Percentiles rank a stretch among this genome's conserved stretches.
Conservation (phyloP, 2,888 invertebrate genomes). For the Eupithecia tripunctaria region DNA sequence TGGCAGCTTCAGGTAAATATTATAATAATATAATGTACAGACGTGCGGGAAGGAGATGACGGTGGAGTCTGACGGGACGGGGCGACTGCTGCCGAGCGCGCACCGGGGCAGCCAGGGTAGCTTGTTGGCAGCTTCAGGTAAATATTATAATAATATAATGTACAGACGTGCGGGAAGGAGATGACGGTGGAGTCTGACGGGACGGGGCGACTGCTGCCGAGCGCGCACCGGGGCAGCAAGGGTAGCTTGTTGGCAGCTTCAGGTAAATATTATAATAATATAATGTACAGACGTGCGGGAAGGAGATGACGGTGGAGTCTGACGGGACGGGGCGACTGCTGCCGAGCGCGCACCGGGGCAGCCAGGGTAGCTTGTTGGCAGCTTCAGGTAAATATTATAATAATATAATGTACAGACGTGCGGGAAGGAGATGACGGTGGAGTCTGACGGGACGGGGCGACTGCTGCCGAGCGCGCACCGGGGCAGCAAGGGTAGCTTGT, state of each 20-base stretch:
- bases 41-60: conserved; percentile 69
- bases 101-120: conserved; percentile 70
- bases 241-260: conserved; percentile 68
- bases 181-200: conserved; percentile 58
- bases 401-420: too few species aligned
- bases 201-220: conserved; percentile 63
- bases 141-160: background rate
- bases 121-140: conserved; percentile 68
- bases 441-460: too few species aligned
- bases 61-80: conserved; percentile 61
- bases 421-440: too few species aligned
- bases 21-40: conserved; percentile 33
- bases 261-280: conserved; percentile 50
- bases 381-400: conserved; percentile 59
- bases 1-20: conserved; percentile 65
- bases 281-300: conserved; percentile 65
- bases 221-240: conserved; percentile 66
- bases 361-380: conserved; percentile 68
- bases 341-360: conserved; percentile 64
- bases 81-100: conserved; percentile 61
- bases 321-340: conserved; percentile 62
- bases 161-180: conserved; percentile 71
- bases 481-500: too few species aligned
- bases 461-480: too few species aligned
- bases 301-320: conserved; percentile 61